Evolutionary conservation across 2,113 vertebrate species (phyloP).

Genomic region (Scophthalmus maximus): DNA sequence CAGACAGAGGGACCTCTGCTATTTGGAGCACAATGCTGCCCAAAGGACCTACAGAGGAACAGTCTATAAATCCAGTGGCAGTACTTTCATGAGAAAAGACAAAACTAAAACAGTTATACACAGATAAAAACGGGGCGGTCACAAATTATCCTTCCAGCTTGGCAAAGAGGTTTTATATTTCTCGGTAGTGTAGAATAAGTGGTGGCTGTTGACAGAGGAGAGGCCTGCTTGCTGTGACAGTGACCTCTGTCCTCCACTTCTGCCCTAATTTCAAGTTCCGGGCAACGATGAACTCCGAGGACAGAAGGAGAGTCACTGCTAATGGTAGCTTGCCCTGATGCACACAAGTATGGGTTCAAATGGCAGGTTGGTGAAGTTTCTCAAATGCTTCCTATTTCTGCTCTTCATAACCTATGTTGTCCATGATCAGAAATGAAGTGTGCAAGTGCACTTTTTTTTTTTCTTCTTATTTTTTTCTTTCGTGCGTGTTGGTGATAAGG

Average conservation of each 20-base stretch:
- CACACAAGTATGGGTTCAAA: conserved; percentile 46
- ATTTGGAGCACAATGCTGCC: conserved; percentile 53
- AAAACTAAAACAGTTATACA: conserved; percentile 60
- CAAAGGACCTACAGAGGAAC: conserved; percentile 64
- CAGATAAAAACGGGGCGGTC: conserved; percentile 68
- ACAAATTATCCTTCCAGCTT: conserved; percentile 71
- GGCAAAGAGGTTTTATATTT: conserved; percentile 64
- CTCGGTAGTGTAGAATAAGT: conserved; percentile 52
- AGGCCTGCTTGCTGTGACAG: conserved; percentile 55
- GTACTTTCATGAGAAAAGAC: conserved; percentile 69
- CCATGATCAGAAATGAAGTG: conserved; percentile 61
- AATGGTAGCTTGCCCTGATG: conserved; percentile 27
- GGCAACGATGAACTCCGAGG: conserved; percentile 26
- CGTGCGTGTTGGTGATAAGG: conserved; percentile 61
- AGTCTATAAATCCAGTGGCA: conserved; percentile 79
- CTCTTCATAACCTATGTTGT: conserved; percentile 47
- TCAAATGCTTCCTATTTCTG: conserved; percentile 25
- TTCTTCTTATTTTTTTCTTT: not conserved
- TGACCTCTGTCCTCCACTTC: conserved; percentile 41
- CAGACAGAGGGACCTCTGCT: conserved; percentile 58
- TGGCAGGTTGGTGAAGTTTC: conserved; percentile 42
- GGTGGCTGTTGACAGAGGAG: conserved; percentile 43
- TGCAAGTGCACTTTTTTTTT: conserved; percentile 51
- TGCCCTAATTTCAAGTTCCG: conserved; percentile 30
- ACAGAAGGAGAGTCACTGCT: conserved; percentile 49